phyloP scores from a whole-genome alignment of 2,797 vertebrate genomes.

The Siniperca scherzeri region DNA sequence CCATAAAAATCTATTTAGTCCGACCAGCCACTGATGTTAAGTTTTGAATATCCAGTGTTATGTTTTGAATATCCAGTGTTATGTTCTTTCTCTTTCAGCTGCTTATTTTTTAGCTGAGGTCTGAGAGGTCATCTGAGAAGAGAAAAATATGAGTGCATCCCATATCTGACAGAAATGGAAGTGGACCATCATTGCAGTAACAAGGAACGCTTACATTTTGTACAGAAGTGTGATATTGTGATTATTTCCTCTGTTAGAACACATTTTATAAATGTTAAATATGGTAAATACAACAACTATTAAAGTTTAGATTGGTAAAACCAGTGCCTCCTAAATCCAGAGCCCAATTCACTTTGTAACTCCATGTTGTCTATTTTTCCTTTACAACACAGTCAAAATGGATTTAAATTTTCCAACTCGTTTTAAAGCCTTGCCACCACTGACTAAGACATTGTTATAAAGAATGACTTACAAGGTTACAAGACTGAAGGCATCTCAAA shows the following conservation, averaged over 20 bases:
- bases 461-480: background rate
- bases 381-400: constrained; percentile 6
- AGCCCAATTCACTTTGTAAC: constrained; percentile 52
- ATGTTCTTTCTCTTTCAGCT: constrained; percentile 39
- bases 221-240: constrained; percentile 83
- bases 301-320: constrained; percentile 84
- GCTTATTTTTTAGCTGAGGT: constrained; percentile 40
- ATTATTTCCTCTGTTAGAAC: constrained; percentile 81
- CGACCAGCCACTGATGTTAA: constrained; percentile 40
- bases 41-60: constrained; percentile 57
- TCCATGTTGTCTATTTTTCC: constrained; percentile 31
- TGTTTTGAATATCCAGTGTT: constrained; percentile 55
- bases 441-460: background rate
- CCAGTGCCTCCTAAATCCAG: constrained; percentile 63
- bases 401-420: background rate
- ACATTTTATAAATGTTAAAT: constrained; percentile 86
- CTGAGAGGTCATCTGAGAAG: constrained; percentile 39
- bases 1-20: constrained; percentile 41
- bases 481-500: constrained; percentile 6
- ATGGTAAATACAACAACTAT: constrained; percentile 80
- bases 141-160: constrained; percentile 56
- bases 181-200: constrained; percentile 63
- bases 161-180: constrained; percentile 60
- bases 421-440: constrained; percentile 6
- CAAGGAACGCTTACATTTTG: constrained; percentile 75